These are phyloP conservation scores for Nestor notabilis DNA, from an alignment of 2,113 vertebrate genomes.

Conservation along the genomic window DNA sequence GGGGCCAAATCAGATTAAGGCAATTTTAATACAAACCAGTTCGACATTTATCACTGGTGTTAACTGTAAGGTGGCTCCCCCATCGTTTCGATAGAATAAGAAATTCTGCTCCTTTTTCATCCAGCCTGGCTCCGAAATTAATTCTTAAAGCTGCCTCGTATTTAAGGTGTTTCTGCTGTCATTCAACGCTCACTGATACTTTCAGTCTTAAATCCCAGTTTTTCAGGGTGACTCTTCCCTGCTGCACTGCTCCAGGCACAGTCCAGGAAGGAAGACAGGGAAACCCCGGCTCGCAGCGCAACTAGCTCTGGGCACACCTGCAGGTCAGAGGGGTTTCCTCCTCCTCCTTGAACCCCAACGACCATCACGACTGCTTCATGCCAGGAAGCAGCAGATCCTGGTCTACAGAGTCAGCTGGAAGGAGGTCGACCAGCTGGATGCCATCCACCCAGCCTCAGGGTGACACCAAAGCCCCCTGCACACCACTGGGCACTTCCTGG, in stretches of 20 bases:
- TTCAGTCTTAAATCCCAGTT: neutral
- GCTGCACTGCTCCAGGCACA: fast-evolving
- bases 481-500: neutral
- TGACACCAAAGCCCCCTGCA: neutral
- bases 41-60: conserved; percentile 34
- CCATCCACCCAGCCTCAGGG: fast-evolving
- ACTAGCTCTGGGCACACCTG: neutral
- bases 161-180: neutral
- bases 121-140: neutral
- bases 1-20: conserved; percentile 66
- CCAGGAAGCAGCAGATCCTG: neutral
- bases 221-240: neutral
- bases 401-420: neutral
- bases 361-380: neutral
- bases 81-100: neutral
- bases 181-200: fast-evolving
- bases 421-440: neutral
- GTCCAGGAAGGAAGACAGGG: neutral
- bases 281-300: neutral
- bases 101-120: neutral
- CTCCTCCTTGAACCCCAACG: neutral
- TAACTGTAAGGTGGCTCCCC: conserved; percentile 31
- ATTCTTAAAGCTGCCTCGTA: neutral
- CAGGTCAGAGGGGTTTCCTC: fast-evolving
- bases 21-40: conserved; percentile 65